A percentile compares a stretch with the other conserved stretches of the same genome.
Conservation (phyloP, 2,888 invertebrate genomes). For the Mantis religiosa region DNA sequence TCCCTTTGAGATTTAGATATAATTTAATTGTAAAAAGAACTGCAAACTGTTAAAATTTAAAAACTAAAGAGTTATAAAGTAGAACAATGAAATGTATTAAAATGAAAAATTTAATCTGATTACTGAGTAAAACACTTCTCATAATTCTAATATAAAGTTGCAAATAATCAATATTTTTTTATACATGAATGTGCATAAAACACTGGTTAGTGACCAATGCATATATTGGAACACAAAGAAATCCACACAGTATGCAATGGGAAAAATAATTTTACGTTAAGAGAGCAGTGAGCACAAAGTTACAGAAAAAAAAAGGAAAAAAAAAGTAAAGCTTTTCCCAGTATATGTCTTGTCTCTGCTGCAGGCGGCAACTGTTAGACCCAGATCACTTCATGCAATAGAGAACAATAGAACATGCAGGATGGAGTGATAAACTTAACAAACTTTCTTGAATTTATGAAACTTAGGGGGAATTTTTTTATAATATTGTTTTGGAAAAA, state of each 20-base stretch:
- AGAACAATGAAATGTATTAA: background rate
- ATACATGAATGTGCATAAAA: background rate
- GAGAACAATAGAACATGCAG: slow-evolving; percentile 35
- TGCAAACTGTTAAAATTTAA: background rate
- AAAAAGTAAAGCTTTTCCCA: background rate
- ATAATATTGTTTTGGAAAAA: background rate
- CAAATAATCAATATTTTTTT: background rate
- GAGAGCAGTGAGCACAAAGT: background rate
- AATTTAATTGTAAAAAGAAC: background rate
- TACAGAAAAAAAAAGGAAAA: background rate
- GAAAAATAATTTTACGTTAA: background rate
- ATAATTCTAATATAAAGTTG: background rate
- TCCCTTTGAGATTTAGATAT: background rate
- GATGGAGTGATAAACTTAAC: background rate
- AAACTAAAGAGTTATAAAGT: background rate
- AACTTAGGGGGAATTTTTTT: background rate
- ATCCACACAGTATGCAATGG: slow-evolving; percentile 4
- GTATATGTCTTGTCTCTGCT: slow-evolving; percentile 46
- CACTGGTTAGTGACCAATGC: background rate
- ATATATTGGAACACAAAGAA: background rate
- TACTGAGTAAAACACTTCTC: background rate
- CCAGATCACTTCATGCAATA: slow-evolving; percentile 46
- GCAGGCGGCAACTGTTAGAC: slow-evolving; percentile 60
- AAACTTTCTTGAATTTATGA: background rate
- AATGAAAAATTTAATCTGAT: background rate